Evolutionary conservation across 2,888 invertebrate species (phyloP), one percentile per base, ranked within the genome.

Genomic region (Drosophila pseudotakahashii): DNA sequence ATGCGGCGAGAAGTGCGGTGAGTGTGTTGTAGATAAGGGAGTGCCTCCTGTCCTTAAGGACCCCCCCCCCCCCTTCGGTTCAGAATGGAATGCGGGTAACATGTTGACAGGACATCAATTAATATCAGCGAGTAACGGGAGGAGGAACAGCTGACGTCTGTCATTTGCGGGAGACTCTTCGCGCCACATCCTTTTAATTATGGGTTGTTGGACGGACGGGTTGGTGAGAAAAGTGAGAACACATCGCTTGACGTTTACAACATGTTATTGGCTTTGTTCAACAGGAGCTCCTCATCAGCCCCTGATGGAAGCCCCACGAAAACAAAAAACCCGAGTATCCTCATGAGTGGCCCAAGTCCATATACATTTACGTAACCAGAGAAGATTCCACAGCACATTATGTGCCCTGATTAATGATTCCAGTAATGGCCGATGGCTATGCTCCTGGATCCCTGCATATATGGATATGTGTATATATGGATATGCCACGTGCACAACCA

Each of bases 351-450:
- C 45, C 48, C 11, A 7, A n/a, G 23, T 37, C 13, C 53, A n/a
- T 26, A 23, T 23, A 36, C 67, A 60, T 77, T 64, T 76, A 52
- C 66, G 53, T 63, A 76, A 72, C 55, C 45, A 54, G 34, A 47
- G 57, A 19, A 51, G 48, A 55, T 52, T 34, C 55, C 23, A n/a
- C 23, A n/a, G n/a, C 34, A 36, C 32, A 57, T 26, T 45, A 41
- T 30, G 36, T 61, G 30, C 45, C 53, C 50, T 86, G 83, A 86
- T 86, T 86, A 83, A 86, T 86, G 81, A 83, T 79, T 69, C 26
- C 26, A 32, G 32, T 7, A 13, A 42, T 11, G 42, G 32, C 32
- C 30, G 51, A 19, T 32, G 26, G 32, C 52, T 10, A 14, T 19
- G 19, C 16, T 45, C 44, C 19, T 34, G 14, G 4, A 26, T 26